phyloP scores from a whole-genome alignment of 1,140 invertebrate genomes.

The Periplaneta americana region DNA sequence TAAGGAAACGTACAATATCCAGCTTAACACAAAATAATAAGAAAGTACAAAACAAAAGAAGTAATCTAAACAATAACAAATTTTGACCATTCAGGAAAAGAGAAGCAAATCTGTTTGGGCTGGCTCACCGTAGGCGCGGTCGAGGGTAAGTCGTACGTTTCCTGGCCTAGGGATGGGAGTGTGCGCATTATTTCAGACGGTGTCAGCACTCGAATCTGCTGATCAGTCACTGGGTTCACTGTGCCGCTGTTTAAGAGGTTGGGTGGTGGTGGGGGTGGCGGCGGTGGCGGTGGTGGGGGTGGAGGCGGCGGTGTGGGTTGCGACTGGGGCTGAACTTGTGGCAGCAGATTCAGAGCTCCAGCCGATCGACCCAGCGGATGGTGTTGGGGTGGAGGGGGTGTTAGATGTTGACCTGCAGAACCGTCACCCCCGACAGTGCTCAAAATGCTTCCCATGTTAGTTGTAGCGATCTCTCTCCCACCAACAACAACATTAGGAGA shows the following conservation, averaged over 20 bases:
- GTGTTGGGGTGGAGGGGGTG: conserved; percentile 24
- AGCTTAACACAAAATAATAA: not conserved
- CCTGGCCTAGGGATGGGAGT: conserved; percentile 70
- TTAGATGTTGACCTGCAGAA: conserved; percentile 29
- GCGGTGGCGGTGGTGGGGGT: conserved; percentile 26
- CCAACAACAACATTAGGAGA: conserved; percentile 18
- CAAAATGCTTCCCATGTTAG: conserved; percentile 17
- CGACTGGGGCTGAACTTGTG: conserved; percentile 21
- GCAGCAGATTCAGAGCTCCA: conserved; percentile 12
- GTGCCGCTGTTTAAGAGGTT: not conserved
- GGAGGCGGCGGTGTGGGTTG: conserved; percentile 24
- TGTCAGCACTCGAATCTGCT: conserved; percentile 78
- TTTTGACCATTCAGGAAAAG: not conserved
- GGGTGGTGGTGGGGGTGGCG: conserved; percentile 25
- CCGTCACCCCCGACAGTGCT: conserved; percentile 30
- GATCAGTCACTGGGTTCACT: conserved; percentile 39
- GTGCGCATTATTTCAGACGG: conserved; percentile 83
- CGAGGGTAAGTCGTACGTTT: conserved; percentile 54
- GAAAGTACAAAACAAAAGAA: not conserved
- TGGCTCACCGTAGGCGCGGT: conserved; percentile 48
- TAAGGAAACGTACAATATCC: not conserved
- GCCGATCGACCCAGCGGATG: not conserved
- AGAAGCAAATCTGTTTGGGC: not conserved
- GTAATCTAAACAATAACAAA: not conserved
- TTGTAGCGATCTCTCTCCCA: not conserved